Evolutionary conservation across 2,113 vertebrate genomes (phyloP).

Genomic region (Galbula dea): DNA sequence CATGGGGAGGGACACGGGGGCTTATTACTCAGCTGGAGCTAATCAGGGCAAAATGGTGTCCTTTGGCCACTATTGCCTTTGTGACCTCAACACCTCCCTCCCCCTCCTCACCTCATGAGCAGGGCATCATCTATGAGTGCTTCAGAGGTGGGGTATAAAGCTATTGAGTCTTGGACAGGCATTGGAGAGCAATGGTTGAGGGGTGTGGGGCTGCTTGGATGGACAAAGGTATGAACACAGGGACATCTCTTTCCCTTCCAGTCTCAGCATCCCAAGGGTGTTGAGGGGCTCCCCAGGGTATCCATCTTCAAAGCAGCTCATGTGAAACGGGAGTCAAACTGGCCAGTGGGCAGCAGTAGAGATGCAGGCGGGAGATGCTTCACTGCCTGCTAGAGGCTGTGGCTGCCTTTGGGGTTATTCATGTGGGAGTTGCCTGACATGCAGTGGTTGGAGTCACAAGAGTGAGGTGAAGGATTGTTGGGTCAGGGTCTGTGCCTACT

Average conservation of each 20-base stretch:
- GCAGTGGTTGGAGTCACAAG: neutral
- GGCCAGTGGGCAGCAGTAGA: accelerated
- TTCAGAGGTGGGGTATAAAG: neutral
- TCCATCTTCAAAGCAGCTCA: neutral
- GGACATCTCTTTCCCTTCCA: neutral
- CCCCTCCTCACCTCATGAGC: neutral
- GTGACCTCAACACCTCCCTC: neutral
- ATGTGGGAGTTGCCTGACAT: accelerated
- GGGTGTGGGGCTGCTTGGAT: neutral
- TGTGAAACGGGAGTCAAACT: neutral
- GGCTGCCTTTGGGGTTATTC: neutral
- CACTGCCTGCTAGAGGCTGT: neutral
- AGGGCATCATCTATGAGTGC: neutral
- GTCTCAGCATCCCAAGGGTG: neutral
- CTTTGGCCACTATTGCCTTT: neutral
- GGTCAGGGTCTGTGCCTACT: neutral
- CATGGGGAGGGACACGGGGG: neutral
- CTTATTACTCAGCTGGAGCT: neutral
- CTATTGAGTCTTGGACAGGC: neutral
- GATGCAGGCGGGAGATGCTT: neutral
- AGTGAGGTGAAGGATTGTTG: neutral
- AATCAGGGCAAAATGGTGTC: neutral
- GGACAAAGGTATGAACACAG: neutral
- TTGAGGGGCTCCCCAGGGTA: neutral
- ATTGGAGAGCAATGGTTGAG: neutral